Percentiles rank a stretch among this genome's conserved stretches.
Evolutionary conservation across 2,888 invertebrate species (phyloP).

Genomic region (Apamea epomidion): DNA sequence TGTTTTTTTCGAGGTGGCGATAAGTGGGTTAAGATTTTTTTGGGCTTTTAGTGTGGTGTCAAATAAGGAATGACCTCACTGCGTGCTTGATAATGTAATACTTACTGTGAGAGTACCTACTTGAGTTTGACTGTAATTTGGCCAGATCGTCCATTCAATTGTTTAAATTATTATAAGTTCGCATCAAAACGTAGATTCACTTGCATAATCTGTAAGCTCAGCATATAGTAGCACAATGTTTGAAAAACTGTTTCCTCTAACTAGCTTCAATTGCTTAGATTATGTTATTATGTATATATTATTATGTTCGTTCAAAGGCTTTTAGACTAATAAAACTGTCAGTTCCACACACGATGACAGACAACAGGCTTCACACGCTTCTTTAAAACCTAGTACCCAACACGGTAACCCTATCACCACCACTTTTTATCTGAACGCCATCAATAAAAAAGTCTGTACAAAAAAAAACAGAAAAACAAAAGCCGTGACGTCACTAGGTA

Average conservation of each 20-base stretch:
- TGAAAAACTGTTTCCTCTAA: background rate
- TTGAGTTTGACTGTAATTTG: background rate
- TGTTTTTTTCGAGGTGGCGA: slow-evolving; percentile 24
- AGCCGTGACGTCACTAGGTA: slow-evolving; percentile 88
- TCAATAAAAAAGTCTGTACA: slow-evolving; percentile 85
- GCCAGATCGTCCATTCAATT: background rate
- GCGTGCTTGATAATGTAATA: background rate
- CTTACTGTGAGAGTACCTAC: background rate
- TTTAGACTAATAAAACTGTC: background rate
- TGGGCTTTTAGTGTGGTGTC: slow-evolving; percentile 31
- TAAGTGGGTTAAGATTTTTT: slow-evolving; percentile 42
- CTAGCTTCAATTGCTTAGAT: background rate
- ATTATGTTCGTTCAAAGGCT: background rate
- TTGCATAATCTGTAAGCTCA: background rate
- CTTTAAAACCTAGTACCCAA: slow-evolving; percentile 36
- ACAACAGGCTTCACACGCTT: slow-evolving; percentile 14
- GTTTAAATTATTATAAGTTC: background rate
- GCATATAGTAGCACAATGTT: background rate
- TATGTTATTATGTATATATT: too few species aligned
- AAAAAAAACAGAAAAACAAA: slow-evolving; percentile 78
- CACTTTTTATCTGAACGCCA: slow-evolving; percentile 88
- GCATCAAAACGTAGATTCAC: background rate
- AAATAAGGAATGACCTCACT: slow-evolving; percentile 10
- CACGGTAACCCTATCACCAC: slow-evolving; percentile 78
- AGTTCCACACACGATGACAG: background rate